Percentiles rank a stretch among this genome's conserved stretches.
Evolutionary conservation across 2,888 invertebrate species (phyloP).

Genomic region (Thera britannica): DNA sequence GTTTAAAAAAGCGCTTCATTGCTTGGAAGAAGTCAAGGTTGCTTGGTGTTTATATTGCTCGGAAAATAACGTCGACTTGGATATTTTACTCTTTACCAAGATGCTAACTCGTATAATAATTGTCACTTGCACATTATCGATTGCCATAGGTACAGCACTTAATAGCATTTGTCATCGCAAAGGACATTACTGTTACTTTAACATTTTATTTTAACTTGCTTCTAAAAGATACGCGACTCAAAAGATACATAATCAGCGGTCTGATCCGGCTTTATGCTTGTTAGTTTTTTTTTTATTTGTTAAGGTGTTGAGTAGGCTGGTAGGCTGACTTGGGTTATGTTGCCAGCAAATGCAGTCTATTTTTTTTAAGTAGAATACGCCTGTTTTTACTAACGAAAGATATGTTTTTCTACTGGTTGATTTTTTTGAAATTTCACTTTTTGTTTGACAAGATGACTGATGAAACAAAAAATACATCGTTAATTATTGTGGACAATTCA

Average conservation of each 20-base stretch:
- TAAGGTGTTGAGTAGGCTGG: constrained; percentile 23
- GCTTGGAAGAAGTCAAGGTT: no score
- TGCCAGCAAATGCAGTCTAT: constrained; percentile 1
- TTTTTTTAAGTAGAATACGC: not conserved
- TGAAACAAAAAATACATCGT: no score
- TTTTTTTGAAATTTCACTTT: no score
- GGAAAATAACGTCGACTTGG: no score
- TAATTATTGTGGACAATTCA: no score
- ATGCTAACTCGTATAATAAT: no score
- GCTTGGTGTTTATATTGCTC: no score
- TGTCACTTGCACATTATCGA: constrained; percentile 19
- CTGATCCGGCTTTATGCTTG: constrained; percentile 41
- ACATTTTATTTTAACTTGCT: constrained; percentile 46
- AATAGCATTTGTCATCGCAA: constrained; percentile 53
- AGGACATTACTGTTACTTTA: constrained; percentile 45
- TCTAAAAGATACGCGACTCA: constrained; percentile 27
- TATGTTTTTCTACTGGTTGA: no score
- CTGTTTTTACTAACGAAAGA: no score
- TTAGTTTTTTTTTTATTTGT: constrained; percentile 27
- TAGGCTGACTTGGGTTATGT: constrained; percentile 7
- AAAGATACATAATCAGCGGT: constrained; percentile 45
- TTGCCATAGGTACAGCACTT: constrained; percentile 32
- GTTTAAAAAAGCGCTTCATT: no score
- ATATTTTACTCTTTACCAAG: no score
- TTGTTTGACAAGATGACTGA: no score